Evolutionary conservation across 1,140 invertebrate species (phyloP).

Genomic region (Odontomachus brunneus): DNA sequence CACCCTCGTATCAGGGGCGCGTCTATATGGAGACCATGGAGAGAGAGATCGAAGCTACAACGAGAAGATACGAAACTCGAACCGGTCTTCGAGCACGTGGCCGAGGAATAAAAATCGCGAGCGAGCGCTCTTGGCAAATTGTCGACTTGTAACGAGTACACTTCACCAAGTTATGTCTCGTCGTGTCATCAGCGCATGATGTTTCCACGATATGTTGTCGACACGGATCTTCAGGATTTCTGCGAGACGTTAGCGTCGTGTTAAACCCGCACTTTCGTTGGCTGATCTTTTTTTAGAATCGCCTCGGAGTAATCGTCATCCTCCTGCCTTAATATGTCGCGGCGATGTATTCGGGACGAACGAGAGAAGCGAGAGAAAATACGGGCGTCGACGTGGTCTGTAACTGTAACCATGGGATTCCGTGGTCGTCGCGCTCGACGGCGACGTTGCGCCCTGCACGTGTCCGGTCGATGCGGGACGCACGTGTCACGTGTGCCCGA

Average conservation of each 20-base stretch:
- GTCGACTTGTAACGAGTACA: too few species aligned
- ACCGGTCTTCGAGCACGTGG: too few species aligned
- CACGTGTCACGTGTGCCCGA: constrained; percentile 80
- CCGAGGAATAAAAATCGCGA: too few species aligned
- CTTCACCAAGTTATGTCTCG: too few species aligned
- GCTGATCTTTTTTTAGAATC: neutral
- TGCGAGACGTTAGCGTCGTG: too few species aligned
- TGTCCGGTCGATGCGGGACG: constrained; percentile 73
- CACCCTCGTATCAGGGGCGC: neutral
- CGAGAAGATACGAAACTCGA: too few species aligned
- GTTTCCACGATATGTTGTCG: too few species aligned
- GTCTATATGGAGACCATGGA: neutral
- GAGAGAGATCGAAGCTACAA: too few species aligned
- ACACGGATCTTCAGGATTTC: too few species aligned
- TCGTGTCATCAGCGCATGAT: too few species aligned
- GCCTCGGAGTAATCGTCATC: constrained; percentile 18
- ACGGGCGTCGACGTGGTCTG: constrained; percentile 45
- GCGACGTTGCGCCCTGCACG: constrained; percentile 62
- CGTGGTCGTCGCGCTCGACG: constrained; percentile 44
- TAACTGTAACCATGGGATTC: constrained; percentile 61
- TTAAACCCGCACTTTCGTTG: too few species aligned
- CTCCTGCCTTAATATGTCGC: constrained; percentile 25
- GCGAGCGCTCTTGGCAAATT: too few species aligned
- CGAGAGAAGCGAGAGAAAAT: constrained; percentile 20
- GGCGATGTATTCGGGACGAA: constrained; percentile 51